Conservation (phyloP, 2,113 vertebrate genomes). For the Lucifuga dentata region DNA sequence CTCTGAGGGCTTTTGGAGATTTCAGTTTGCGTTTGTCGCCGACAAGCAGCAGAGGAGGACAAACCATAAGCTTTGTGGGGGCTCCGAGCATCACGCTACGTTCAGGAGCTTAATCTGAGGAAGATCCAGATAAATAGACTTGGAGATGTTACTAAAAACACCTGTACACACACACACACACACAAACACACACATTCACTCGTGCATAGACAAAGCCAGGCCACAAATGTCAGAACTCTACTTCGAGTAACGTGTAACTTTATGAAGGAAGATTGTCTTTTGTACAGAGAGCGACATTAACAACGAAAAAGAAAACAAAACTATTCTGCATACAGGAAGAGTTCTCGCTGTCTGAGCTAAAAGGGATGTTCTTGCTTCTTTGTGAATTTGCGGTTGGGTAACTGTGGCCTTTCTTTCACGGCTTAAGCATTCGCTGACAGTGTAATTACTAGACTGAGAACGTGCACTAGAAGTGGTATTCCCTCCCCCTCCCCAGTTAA, state of each 20-base stretch:
- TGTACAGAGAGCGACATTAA: conserved; percentile 85
- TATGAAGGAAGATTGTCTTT: conserved; percentile 86
- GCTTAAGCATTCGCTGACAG: conserved; percentile 85
- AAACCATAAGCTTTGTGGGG: conserved; percentile 80
- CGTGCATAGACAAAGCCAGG: conserved; percentile 73
- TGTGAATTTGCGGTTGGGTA: conserved; percentile 91
- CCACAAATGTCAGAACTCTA: conserved; percentile 85
- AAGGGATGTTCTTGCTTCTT: conserved; percentile 94
- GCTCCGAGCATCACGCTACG: conserved; percentile 74
- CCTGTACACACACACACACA: conserved; percentile 52
- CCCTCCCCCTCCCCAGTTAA: conserved; percentile 38
- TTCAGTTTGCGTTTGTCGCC: conserved; percentile 88
- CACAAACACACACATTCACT: conserved; percentile 41
- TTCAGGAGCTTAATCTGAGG: conserved; percentile 79
- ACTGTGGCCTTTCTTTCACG: conserved; percentile 86
- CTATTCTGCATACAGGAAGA: conserved; percentile 80
- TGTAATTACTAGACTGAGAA: conserved; percentile 86
- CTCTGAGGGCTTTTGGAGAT: conserved; percentile 90
- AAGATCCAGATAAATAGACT: conserved; percentile 85
- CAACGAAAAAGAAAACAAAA: conserved; percentile 77
- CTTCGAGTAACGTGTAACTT: conserved; percentile 82
- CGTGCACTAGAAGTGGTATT: conserved; percentile 76
- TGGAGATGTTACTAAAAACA: conserved; percentile 85
- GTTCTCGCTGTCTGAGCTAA: conserved; percentile 88
- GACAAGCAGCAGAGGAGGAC: conserved; percentile 85